Percentiles rank a stretch among this genome's conserved stretches.
Evolutionary conservation across 1,140 invertebrate species (phyloP).

Genomic region (Danaus melanippus): DNA sequence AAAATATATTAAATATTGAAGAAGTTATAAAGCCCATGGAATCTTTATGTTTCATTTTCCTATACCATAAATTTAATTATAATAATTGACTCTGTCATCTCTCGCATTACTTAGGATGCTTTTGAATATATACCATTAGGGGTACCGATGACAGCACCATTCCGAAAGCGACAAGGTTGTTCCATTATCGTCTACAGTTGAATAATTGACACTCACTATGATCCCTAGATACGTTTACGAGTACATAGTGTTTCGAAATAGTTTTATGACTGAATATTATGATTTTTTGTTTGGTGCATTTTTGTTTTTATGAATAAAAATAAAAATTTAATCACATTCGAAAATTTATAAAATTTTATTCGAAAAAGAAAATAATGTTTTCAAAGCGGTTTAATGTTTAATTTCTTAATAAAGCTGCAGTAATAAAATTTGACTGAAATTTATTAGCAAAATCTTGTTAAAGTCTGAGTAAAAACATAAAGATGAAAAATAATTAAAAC

Average conservation of each 20-base stretch:
- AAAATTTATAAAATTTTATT: no score
- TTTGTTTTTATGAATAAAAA: no score
- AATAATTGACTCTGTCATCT: conserved; percentile 23
- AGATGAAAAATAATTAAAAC: conserved; percentile 20
- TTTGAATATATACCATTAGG: conserved; percentile 51
- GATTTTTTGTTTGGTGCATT: no score
- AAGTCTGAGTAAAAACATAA: conserved; percentile 3
- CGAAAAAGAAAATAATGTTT: no score
- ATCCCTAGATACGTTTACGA: conserved; percentile 33
- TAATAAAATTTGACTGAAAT: no score
- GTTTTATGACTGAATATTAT: background rate
- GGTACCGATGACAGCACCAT: conserved; percentile 55
- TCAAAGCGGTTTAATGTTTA: no score
- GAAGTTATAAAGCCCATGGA: no score
- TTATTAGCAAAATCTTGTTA: conserved; percentile 4
- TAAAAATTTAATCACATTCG: no score
- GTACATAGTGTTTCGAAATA: conserved; percentile 6
- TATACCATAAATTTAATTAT: no score
- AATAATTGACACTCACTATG: conserved; percentile 57
- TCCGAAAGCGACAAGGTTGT: conserved; percentile 58
- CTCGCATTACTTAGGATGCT: conserved; percentile 39
- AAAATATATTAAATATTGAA: no score
- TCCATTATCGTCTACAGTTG: conserved; percentile 63
- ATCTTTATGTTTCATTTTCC: no score
- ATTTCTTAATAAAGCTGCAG: no score